These are phyloP conservation scores for Squalus acanthias DNA, from an alignment of 2,797 vertebrate genomes.

Conservation along the genomic window DNA sequence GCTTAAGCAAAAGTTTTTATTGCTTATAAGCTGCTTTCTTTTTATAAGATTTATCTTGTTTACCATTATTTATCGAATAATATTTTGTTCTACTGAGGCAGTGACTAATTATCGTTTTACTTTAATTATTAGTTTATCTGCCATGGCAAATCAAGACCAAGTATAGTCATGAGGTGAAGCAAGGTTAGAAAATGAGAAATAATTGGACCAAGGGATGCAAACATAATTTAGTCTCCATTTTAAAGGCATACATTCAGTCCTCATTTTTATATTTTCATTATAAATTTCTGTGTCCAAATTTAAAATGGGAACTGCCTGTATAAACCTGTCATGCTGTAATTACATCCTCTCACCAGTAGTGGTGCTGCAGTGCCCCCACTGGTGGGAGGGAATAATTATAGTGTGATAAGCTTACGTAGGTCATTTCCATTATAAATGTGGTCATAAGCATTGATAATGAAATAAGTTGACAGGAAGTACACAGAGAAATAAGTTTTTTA, in stretches of 20 bases:
- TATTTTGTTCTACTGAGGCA: conserved; percentile 13
- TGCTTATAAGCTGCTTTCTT: background rate
- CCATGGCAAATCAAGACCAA: background rate
- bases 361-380: background rate
- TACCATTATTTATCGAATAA: background rate
- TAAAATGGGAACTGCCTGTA: background rate
- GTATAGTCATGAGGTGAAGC: background rate
- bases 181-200: conserved; percentile 2
- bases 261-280: background rate
- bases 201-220: background rate
- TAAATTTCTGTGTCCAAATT: background rate
- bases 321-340: background rate
- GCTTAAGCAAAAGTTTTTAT: background rate
- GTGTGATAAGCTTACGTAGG: background rate
- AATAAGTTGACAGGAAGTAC: background rate
- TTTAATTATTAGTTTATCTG: conserved; percentile 12
- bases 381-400: background rate
- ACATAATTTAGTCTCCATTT: background rate
- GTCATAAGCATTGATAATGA: background rate
- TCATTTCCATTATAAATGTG: background rate
- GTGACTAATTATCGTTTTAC: background rate
- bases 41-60: background rate
- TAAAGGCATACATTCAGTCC: background rate
- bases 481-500: background rate
- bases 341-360: background rate